Evolutionary conservation across 2,113 vertebrate genomes (phyloP).

Genomic region (Bufo bufo): DNA sequence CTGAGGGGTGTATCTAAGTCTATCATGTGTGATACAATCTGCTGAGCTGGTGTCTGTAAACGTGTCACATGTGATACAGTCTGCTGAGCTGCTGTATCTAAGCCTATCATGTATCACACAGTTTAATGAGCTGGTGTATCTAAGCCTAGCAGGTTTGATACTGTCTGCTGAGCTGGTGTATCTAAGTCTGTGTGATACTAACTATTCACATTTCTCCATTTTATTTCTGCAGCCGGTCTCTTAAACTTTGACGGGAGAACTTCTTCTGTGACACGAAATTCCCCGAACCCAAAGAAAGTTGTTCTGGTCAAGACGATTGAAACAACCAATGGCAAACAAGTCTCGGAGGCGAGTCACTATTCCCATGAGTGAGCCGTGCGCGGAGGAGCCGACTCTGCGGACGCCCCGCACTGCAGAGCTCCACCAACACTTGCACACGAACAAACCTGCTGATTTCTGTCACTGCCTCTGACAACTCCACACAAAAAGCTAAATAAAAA

Average conservation of each 20-base stretch:
- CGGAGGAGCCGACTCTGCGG: not conserved
- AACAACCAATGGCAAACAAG: slow-evolving; percentile 62
- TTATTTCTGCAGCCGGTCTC: slow-evolving; percentile 29
- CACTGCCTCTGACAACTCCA: not conserved
- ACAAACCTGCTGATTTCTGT: not conserved
- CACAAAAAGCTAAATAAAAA: not conserved
- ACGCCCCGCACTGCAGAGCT: not conserved
- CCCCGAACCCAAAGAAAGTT: slow-evolving; percentile 57
- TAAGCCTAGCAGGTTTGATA: not conserved
- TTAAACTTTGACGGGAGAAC: not conserved
- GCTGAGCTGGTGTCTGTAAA: no score
- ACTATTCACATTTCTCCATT: not conserved
- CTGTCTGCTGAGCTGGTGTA: not conserved
- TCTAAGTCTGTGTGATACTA: not conserved
- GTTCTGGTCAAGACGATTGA: slow-evolving; percentile 70
- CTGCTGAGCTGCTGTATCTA: no score
- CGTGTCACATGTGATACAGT: no score
- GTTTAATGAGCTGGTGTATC: not conserved
- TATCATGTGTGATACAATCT: no score
- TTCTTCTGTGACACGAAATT: not conserved
- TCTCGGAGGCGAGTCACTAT: slow-evolving; percentile 66
- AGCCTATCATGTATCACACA: no score
- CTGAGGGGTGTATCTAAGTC: no score
- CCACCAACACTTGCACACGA: not conserved
- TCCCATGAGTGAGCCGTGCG: slow-evolving; percentile 46